Conservation (phyloP, 2,797 vertebrate species). For the Pangasius larnaudii region DNA sequence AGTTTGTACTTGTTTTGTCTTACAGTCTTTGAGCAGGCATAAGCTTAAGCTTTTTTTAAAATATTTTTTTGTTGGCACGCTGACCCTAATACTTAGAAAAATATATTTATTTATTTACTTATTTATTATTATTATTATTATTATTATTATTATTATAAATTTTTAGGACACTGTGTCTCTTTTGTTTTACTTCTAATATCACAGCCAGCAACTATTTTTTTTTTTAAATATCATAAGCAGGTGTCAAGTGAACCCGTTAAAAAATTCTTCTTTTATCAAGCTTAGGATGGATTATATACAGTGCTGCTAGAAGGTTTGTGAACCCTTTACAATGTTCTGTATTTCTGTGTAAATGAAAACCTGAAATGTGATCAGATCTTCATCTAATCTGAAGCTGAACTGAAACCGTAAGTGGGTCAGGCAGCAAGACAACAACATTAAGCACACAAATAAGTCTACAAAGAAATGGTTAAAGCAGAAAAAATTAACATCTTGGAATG, state of each 20-base stretch:
- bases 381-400: background rate
- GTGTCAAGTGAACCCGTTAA: background rate
- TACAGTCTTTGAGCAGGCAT: background rate
- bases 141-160: no score
- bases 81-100: background rate
- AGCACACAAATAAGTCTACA: background rate
- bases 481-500: background rate
- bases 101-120: no score
- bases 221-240: background rate
- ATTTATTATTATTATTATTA: no score
- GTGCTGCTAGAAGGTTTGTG: background rate
- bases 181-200: background rate
- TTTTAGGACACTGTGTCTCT: background rate
- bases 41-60: background rate
- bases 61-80: background rate
- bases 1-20: background rate
- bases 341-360: background rate
- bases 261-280: background rate
- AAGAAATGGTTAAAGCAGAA: background rate
- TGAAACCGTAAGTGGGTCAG: conserved; percentile 8
- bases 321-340: background rate
- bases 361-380: background rate
- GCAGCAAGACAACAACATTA: background rate
- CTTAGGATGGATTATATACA: background rate
- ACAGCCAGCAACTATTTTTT: background rate